These are phyloP conservation scores for Eciton burchellii DNA, from an alignment of 1,140 invertebrate genomes.

Conservation along the genomic window DNA sequence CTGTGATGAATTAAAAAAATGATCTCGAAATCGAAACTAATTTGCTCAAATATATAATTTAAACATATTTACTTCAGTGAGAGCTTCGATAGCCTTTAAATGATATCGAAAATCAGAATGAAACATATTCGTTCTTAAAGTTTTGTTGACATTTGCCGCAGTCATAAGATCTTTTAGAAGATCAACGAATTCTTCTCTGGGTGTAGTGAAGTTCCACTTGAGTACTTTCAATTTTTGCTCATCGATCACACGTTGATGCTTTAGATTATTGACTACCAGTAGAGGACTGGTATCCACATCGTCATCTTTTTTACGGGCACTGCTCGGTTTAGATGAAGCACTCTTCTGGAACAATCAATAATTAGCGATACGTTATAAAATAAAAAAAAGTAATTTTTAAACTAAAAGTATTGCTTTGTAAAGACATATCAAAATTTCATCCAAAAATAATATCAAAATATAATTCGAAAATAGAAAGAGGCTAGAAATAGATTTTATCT, in stretches of 20 bases:
- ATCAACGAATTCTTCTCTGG: constrained; percentile 97
- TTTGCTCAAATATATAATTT: constrained; percentile 12
- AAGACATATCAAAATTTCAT: background rate
- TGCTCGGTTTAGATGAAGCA: constrained; percentile 77
- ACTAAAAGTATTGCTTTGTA: background rate
- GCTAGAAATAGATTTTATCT: background rate
- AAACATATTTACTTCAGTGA: constrained; percentile 89
- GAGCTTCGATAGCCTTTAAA: constrained; percentile 96
- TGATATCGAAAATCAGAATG: constrained; percentile 98
- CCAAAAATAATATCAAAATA: constrained; percentile 39
- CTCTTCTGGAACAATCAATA: constrained; percentile 43
- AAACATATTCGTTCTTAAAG: constrained; percentile 96
- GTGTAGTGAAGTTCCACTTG: constrained; percentile 98
- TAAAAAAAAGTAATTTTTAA: background rate
- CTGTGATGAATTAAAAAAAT: too few species aligned
- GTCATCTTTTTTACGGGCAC: constrained; percentile 93
- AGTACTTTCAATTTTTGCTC: constrained; percentile 96
- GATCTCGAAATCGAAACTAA: too few species aligned
- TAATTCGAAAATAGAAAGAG: background rate
- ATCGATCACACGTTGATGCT: constrained; percentile 96
- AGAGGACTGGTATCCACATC: constrained; percentile 93
- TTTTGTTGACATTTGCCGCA: constrained; percentile 94
- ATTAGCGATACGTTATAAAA: background rate
- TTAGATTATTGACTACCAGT: constrained; percentile 93
- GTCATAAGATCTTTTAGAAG: constrained; percentile 96